phyloP scores from a whole-genome alignment of 2,888 invertebrate genomes.

The Sinohyriopsis cumingii region DNA sequence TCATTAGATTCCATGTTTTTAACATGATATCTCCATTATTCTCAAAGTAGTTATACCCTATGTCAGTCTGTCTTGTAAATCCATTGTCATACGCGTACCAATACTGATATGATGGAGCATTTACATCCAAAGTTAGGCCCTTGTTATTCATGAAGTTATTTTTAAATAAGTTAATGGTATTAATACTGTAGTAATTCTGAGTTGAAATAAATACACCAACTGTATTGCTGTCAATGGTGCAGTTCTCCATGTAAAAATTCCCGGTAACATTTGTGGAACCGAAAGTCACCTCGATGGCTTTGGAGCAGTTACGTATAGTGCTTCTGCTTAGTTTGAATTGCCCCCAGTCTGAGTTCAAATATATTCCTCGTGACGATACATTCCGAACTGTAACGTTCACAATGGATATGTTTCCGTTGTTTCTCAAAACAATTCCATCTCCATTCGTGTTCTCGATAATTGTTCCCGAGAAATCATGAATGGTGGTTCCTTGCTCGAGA shows the following conservation, averaged over 20 bases:
- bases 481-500: background rate
- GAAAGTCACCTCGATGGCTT: too few relatives aligned
- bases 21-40: conserved; percentile 12
- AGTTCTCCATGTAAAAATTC: conserved; percentile 9
- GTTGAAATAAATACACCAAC: conserved; percentile 2
- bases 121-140: background rate
- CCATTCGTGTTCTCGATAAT: background rate
- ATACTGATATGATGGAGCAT: conserved; percentile 1
- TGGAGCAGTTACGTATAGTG: background rate
- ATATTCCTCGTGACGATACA: background rate
- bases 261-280: background rate
- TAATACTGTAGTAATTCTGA: background rate
- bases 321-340: background rate
- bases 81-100: background rate
- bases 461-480: conserved; percentile 1
- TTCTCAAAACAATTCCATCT: background rate
- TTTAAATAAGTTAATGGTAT: conserved; percentile 1
- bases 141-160: conserved; percentile 7
- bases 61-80: conserved; percentile 4
- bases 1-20: conserved; percentile 8
- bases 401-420: background rate
- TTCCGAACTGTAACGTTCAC: conserved; percentile 2
- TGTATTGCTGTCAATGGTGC: background rate
- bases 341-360: background rate
- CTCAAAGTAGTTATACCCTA: conserved; percentile 16